phyloP scores from a whole-genome alignment of 2,888 invertebrate species.

The Trichacis sp. region DNA sequence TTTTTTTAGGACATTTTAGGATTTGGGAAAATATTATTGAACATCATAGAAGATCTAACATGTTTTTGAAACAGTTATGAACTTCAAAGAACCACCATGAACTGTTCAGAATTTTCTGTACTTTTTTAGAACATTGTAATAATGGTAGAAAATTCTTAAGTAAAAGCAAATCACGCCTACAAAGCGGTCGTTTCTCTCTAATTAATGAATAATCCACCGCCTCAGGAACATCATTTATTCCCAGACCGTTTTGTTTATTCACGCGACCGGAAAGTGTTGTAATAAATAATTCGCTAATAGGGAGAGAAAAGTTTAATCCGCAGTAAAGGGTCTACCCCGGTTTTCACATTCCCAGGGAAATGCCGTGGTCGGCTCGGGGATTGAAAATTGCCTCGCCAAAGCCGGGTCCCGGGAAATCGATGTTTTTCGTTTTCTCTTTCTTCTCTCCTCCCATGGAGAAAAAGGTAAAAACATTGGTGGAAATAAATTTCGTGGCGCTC shows the following conservation, averaged over 20 bases:
- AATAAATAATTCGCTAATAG: neutral
- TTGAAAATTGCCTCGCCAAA: no score
- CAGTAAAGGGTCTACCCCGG: neutral
- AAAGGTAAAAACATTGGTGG: neutral
- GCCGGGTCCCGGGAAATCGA: slow-evolving; percentile 37
- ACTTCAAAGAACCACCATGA: no score
- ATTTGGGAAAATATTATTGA: no score
- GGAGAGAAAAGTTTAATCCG: neutral
- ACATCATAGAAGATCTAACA: no score
- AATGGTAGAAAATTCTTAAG: no score
- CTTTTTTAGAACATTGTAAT: no score
- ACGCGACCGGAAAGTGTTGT: neutral
- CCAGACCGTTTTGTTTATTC: neutral
- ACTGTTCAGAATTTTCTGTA: no score
- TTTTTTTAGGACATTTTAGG: no score
- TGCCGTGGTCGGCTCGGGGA: slow-evolving; percentile 27
- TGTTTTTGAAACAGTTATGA: no score
- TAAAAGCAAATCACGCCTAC: no score
- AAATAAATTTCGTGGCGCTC: neutral
- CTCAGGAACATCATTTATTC: neutral
- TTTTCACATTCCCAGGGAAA: slow-evolving; percentile 22
- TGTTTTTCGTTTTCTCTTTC: slow-evolving; percentile 30
- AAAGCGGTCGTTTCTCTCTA: no score
- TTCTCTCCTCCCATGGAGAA: slow-evolving; percentile 8
- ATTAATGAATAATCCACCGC: no score